Base-by-base conservation (phyloP, 2,797 vertebrate species). In the Loriculus beryllinus region DNA sequence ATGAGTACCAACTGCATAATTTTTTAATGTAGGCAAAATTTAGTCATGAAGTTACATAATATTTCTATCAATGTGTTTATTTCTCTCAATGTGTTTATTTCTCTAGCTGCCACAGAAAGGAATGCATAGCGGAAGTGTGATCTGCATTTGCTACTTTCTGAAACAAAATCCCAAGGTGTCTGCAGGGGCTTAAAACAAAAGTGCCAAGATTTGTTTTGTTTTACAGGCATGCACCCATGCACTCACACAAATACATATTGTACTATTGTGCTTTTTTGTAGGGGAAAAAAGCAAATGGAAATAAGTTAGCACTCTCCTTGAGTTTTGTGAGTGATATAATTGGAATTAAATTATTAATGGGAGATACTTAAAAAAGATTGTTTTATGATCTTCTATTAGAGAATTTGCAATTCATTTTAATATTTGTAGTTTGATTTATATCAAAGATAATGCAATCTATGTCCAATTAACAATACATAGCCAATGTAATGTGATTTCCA, bases 321-420 rank as follows among this genome's bases (percentile, higher is more conserved):
- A 98, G 97, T 98, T 97, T 98, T 97, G 97, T 91, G 86, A 97
- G 96, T 98, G 97, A 98, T 98, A 98, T 98, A 98, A 98, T 98
- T 98, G 97, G 98, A 98, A 98, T 98, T 98, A 98, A 98, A 98
- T 98, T 98, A 98, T 98, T 98, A 98, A 98, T 98, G 98, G 98
- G 97, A 97, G 97, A 98, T 98, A 98, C 97, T 98, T 98, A 97
- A 98, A 98, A 98, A 98, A 98, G 98, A 98, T 98, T 98, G 98
- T 98, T 98, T 98, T 98, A 98, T 98, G 98, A 98, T 98, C 98
- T 98, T 98, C 98, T 98, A 98, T 98, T 98, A 98, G 97, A 97
- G 97, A 98, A 98, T 98, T 98, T 98, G 98, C 98, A 98, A 98
- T 98, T 98, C 98, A 98, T 98, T 98, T 98, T 98, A 98, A 98